A percentile compares a stretch with the other conserved stretches of the same genome.
Conservation (phyloP, 2,888 invertebrate genomes). For the Entomobrya multifasciata region DNA sequence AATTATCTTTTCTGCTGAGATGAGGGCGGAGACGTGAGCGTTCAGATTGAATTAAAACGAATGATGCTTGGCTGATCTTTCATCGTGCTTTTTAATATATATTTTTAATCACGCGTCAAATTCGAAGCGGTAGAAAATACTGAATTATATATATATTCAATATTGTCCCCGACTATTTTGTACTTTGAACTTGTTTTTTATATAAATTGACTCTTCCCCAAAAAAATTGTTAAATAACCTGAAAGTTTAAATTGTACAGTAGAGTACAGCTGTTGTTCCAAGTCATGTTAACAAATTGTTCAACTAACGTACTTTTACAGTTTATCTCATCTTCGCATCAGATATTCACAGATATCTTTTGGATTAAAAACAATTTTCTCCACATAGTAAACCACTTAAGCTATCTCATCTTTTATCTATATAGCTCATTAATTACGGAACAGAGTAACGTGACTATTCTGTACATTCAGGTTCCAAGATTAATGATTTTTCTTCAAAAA, state of each 20-base stretch:
- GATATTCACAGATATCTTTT: too few species aligned
- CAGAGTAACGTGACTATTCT: neutral
- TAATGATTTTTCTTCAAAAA: constrained; percentile 10
- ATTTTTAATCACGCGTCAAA: constrained; percentile 34
- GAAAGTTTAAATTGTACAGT: neutral
- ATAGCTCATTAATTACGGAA: constrained; percentile 30
- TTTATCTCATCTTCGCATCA: too few species aligned
- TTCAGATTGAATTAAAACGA: too few species aligned
- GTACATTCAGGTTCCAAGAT: neutral
- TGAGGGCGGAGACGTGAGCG: too few species aligned
- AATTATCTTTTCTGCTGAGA: too few species aligned
- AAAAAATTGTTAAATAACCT: neutral
- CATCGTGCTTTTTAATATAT: constrained; percentile 6
- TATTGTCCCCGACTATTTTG: neutral
- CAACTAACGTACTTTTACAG: too few species aligned
- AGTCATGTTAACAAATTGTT: constrained; percentile 19
- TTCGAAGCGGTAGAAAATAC: neutral
- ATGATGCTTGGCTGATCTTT: neutral
- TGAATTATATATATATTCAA: neutral
- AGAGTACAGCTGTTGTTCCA: constrained; percentile 23
- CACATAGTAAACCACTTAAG: neutral
- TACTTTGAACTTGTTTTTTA: too few species aligned
- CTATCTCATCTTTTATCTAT: neutral
- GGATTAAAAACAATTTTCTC: constrained; percentile 18
- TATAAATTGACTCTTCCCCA: too few species aligned